These are phyloP conservation scores for Desoria tigrina DNA, from an alignment of 2,888 invertebrate species.

Conservation along the genomic window DNA sequence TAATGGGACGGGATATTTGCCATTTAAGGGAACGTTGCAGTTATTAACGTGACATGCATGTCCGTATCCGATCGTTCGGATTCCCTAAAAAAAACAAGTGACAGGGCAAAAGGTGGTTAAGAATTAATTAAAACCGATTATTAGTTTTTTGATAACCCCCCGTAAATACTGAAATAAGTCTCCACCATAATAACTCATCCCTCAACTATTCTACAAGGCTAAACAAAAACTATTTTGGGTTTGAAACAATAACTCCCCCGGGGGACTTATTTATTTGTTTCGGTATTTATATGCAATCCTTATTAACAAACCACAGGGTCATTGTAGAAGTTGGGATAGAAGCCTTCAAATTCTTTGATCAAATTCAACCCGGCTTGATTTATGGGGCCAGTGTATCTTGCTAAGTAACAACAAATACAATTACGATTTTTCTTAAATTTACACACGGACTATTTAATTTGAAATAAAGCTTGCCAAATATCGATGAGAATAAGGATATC, in stretches of 20 bases:
- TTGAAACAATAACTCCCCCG: too few relatives aligned
- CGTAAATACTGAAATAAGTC: too few relatives aligned
- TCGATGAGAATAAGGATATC: too few relatives aligned
- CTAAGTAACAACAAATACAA: too few relatives aligned
- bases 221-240: background rate
- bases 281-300: background rate
- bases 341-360: constrained; percentile 22
- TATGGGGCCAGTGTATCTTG: constrained; percentile 16
- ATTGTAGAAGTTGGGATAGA: constrained; percentile 15
- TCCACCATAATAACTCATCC: too few relatives aligned
- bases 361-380: constrained; percentile 18
- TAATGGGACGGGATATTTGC: constrained; percentile 13
- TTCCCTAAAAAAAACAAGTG: constrained; percentile 4
- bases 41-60: constrained; percentile 10
- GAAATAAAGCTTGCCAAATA: too few relatives aligned
- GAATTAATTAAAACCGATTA: background rate
- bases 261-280: too few relatives aligned
- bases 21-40: constrained; percentile 12
- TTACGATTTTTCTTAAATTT: too few relatives aligned
- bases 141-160: too few relatives aligned
- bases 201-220: too few relatives aligned
- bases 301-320: constrained; percentile 20
- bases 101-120: background rate
- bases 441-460: too few relatives aligned
- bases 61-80: constrained; percentile 20